Percentiles rank a stretch among this genome's conserved stretches.
These are phyloP conservation scores for Phylloscopus trochilus DNA, from an alignment of 2,113 vertebrate genomes.

Conservation along the genomic window DNA sequence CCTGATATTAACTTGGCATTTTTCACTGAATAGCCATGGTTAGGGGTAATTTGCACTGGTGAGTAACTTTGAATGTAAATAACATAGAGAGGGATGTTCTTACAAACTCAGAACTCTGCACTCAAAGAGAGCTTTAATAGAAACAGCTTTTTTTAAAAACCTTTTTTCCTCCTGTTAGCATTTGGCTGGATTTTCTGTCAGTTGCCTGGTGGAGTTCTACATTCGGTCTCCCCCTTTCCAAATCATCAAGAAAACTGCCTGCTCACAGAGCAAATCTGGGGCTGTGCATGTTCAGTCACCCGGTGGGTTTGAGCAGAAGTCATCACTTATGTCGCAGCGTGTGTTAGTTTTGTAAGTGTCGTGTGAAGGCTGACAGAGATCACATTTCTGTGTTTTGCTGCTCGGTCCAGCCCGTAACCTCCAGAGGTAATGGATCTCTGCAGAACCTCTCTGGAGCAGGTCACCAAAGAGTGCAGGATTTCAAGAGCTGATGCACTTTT, in stretches of 20 bases:
- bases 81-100: not conserved
- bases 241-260: not conserved
- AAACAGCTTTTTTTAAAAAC: not conserved
- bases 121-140: not conserved
- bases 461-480: slow-evolving; percentile 48
- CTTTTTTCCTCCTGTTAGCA: not conserved
- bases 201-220: not conserved
- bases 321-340: not conserved
- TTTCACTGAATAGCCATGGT: slow-evolving; percentile 1
- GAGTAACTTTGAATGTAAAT: not conserved
- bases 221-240: not conserved
- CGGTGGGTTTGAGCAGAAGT: not conserved
- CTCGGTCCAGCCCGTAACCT: not conserved
- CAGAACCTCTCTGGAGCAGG: slow-evolving; percentile 42
- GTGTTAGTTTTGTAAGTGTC: slow-evolving; percentile 34
- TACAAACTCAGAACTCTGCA: not conserved
- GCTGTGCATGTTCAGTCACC: not conserved
- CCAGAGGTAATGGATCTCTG: slow-evolving; percentile 25
- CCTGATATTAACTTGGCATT: not conserved
- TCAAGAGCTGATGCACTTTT: slow-evolving; percentile 48
- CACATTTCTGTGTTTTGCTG: slow-evolving; percentile 40
- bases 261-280: not conserved
- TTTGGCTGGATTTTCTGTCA: slow-evolving; percentile 6
- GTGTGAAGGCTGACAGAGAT: slow-evolving; percentile 52
- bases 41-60: not conserved